Percentiles rank a stretch among this genome's conserved stretches.
phyloP scores from a whole-genome alignment of 1,140 invertebrate species.

The Laupala kohalensis region DNA sequence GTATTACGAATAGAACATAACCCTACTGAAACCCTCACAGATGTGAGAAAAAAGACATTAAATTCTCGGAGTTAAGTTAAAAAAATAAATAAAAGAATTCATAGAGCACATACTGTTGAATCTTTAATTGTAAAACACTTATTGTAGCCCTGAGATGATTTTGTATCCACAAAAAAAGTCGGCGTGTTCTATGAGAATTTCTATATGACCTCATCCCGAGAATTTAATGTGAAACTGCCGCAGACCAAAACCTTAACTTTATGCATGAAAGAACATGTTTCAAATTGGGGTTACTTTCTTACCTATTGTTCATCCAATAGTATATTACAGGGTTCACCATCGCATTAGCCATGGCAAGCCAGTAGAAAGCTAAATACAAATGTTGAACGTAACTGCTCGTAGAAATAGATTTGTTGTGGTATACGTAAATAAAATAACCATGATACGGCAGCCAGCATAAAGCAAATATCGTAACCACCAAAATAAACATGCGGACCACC shows the following conservation, averaged over 20 bases:
- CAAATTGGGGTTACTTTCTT: constrained; percentile 18
- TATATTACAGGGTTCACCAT: constrained; percentile 88
- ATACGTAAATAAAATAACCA: constrained; percentile 70
- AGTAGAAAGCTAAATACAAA: constrained; percentile 73
- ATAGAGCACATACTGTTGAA: no score
- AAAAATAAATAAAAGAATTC: no score
- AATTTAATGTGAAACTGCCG: neutral
- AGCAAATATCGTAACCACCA: constrained; percentile 69
- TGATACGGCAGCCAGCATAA: constrained; percentile 86
- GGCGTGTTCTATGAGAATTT: neutral
- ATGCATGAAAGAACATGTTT: neutral
- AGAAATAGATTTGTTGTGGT: constrained; percentile 57
- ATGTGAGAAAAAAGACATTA: no score
- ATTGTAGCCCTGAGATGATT: neutral
- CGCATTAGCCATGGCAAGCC: constrained; percentile 83
- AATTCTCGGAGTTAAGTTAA: no score
- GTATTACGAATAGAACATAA: no score
- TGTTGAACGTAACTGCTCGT: constrained; percentile 64
- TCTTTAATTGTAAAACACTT: neutral
- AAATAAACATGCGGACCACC: constrained; percentile 77
- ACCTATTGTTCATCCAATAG: constrained; percentile 82
- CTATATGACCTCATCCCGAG: neutral
- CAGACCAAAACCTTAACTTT: neutral
- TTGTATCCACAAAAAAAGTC: neutral
- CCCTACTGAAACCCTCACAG: no score